Conservation (phyloP, 2,797 vertebrate species). For the Enteromius anoplus region DNA sequence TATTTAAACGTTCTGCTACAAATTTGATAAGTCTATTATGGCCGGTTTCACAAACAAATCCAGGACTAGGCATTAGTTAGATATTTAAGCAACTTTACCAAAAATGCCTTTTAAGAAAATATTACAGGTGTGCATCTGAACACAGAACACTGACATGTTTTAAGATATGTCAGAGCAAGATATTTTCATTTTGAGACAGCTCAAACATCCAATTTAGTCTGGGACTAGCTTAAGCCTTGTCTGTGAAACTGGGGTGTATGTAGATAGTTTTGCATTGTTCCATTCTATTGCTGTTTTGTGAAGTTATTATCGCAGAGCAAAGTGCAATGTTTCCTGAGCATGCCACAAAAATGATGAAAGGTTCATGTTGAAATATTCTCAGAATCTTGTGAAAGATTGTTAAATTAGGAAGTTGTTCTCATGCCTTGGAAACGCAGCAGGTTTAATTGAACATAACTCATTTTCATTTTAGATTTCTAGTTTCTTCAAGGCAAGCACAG, state of each 20-base stretch:
- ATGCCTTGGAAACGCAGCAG: not conserved
- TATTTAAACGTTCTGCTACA: not conserved
- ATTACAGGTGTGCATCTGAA: no score
- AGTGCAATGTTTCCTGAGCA: not conserved
- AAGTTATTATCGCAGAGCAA: not conserved
- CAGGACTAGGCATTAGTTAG: no score
- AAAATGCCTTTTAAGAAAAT: no score
- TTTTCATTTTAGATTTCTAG: not conserved
- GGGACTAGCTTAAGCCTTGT: no score
- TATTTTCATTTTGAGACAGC: no score
- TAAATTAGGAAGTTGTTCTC: not conserved
- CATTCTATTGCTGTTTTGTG: not conserved
- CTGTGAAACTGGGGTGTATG: not conserved
- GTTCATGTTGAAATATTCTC: not conserved
- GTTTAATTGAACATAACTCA: not conserved
- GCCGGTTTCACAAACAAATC: no score
- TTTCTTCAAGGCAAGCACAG: not conserved
- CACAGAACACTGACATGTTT: no score
- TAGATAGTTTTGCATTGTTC: not conserved
- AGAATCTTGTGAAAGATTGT: not conserved
- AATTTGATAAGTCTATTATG: not conserved
- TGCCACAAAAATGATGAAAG: conserved; percentile 4
- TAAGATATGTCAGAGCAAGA: no score
- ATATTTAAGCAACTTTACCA: no score
- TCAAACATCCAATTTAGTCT: no score